Base-by-base conservation (phyloP, 1,140 invertebrate genomes). In the Cydia fagiglandana region DNA sequence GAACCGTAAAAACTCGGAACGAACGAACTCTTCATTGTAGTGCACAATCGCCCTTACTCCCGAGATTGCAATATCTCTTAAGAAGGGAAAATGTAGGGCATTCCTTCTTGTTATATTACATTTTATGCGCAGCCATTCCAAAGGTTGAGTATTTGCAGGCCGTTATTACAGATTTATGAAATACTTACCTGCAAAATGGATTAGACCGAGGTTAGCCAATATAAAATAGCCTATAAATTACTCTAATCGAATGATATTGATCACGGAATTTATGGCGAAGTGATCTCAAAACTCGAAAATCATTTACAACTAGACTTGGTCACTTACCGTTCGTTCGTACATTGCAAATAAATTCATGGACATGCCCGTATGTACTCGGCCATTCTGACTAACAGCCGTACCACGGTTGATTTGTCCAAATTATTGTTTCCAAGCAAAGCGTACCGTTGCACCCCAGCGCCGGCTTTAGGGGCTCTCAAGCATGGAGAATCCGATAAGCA, bases 61-160 rank as follows among this genome's bases (percentile, higher is more conserved):
- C 6, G 20, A 13, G 56, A 61, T 61, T 61, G 17, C 56, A 61
- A 61, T 61, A 4, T 24, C 56, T 61, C 20, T 12, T 2, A 61
- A 61, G 56, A 61, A 61, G 20, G 17, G 56, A 61, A 61, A 61
- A 61, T 61, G 56, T 61, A 61, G 56, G 56, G 5, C 56, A 61
- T 61, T 61, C 17, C 17, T 17, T 17, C 56, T 61, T 17, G 20
- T 24, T 24, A 61, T 61, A 9, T 20, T 24, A 61, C 56, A 61
- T 61, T 61, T 61, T 61, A 61, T 61, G 15, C 45, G 45, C 45
- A 41, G 38, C 38, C 38, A 41, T 41, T 41, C 9, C 38, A 41
- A 41, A 34, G 34, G 34, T 34, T 34, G 6, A 41, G 38, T 41
- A 41, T 41, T 41, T 41, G 38, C 38, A 41, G 12, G 45, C 45